Evolutionary conservation across 2,888 invertebrate species (phyloP), one percentile per base, ranked within the genome.

Genomic region (Drosophila prolongata): DNA sequence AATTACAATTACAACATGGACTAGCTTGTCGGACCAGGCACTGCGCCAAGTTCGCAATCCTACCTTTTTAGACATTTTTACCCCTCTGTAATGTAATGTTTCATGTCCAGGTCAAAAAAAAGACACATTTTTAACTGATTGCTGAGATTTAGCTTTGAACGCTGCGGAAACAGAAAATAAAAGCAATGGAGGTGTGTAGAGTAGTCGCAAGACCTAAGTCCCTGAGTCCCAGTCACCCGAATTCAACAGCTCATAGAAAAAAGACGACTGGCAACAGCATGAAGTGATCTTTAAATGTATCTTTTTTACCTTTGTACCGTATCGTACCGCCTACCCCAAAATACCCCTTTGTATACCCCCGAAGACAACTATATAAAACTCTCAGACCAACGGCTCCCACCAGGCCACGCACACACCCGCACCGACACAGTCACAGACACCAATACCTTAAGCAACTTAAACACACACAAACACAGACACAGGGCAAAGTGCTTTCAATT

Each of bases 401-500:
- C 35, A 44, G 27, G 37, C 47, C 27, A 38, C 43, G 53, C 58
- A 58, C 62, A 34, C 38, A 58, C 24, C 34, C 53, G 5, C 38
- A 55, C 61, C 40, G 43, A 56, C 44, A 60, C 49, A 24, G 61
- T 50, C 24, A 66, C 46, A 42, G 42, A 49, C 54, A 49, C 38
- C 3, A 11, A 35, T 35, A 35, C 30, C 30, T 30, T 8, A 30
- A 30, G 38, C 34, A 27, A 35, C 65, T 49, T 37, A 65, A 43
- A 52, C 46, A 52, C 43, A 50, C 30, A 57, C 47, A 62, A 30
- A 66, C 19, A 53, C 13, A 55, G 37, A 57, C 54, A 68, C 52
- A 73, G 79, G 79, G 75, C 75, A 77, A 66, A 77, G 80, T 86
- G 83, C 78, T 81, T 81, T 75, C 66, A 79, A 75, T 53, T 61